Base-by-base conservation (phyloP, 1,140 invertebrate species). In the Cydia splendana region DNA sequence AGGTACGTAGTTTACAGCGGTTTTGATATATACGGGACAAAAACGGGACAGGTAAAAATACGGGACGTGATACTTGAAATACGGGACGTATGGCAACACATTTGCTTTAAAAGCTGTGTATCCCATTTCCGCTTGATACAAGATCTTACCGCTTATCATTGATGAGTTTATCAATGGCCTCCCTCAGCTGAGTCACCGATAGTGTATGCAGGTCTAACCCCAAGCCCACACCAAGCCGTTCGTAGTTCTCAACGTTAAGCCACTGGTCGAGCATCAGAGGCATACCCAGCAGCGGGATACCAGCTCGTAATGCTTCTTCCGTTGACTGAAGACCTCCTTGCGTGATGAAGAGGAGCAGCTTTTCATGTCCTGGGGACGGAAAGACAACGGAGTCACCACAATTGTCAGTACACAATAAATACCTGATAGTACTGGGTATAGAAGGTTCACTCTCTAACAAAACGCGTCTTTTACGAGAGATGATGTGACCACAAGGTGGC, bases 251-350 rank as follows among this genome's bases (percentile, higher is more conserved):
- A 4, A 57, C n/a, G 53, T 57, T 57, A 13, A 57, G 53, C 53
- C 53, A 57, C 18, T 57, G 53, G 53, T 57, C 53, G 2, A 57
- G 18, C 53, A 57, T 57, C 7, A 57, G 18, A 4, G 53, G 53
- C 5, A 57, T 57, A 13, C 53, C 53, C 53, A 57, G 7, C n/a
- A 57, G 2, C 20, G 53, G 53, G 18, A 57, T 13, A 3, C n/a
- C n/a, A 20, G 53, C 53, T 7, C n/a, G 6, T 20, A 57, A 57
- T 57, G 53, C 53, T 57, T 57, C 53, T 57, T 57, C 53, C 2
- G n/a, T 57, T 7, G 53, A 57, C 53, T 57, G 53, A 20, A 57
- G 53, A 18, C 53, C 53, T 57, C 53, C 53, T 57, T 57, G 53
- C 3, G 53, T 57, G n/a, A 57, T 57, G 53, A 57, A 57, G n/a